Conservation (phyloP, 2,113 vertebrate species). For the Orientallactaga bullata region DNA sequence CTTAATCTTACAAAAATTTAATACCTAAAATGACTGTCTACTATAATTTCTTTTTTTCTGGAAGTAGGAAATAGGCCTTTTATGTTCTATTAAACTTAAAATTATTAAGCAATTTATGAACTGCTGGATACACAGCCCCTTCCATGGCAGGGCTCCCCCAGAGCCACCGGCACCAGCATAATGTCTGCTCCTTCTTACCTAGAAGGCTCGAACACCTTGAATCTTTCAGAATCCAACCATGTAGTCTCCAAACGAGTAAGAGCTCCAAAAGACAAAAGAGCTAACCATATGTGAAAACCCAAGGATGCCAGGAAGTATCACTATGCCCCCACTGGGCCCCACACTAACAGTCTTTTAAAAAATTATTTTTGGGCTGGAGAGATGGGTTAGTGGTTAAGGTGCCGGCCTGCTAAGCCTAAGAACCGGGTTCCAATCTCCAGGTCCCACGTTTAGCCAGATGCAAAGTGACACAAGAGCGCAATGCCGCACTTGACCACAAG, state of each 20-base stretch:
- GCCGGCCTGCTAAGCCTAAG: no score
- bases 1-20: constrained; percentile 47
- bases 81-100: constrained; percentile 41
- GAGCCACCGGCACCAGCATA: not conserved
- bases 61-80: not conserved
- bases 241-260: not conserved
- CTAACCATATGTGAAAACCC: constrained; percentile 48
- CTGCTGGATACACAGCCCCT: not conserved
- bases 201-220: constrained; percentile 5
- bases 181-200: constrained; percentile 9
- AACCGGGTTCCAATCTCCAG: no score
- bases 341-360: not conserved
- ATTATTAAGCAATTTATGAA: constrained; percentile 55
- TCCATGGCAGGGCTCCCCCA: not conserved
- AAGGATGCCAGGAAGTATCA: constrained; percentile 34
- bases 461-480: no score
- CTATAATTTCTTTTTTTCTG: constrained; percentile 18
- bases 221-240: constrained; percentile 18
- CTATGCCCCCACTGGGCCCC: not conserved
- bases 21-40: constrained; percentile 48
- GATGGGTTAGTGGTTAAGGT: no score
- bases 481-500: no score
- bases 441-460: no score
- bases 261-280: constrained; percentile 25
- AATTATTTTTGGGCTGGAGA: no score